Evolutionary conservation across 2,113 vertebrate genomes (phyloP).

Genomic region (Pagrus major): DNA sequence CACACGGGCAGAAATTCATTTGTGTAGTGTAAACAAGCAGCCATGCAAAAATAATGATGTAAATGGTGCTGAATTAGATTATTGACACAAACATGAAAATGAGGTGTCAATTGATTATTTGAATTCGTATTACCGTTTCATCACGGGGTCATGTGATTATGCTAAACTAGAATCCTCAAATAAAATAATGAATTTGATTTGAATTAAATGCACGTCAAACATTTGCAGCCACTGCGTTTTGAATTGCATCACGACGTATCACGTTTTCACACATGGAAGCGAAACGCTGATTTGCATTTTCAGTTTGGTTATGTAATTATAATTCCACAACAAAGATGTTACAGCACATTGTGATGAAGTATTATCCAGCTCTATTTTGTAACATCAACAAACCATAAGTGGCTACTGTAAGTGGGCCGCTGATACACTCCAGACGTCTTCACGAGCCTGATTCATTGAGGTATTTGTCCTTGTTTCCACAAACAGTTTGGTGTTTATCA

Average conservation of each 20-base stretch:
- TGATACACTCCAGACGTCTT: constrained; percentile 39
- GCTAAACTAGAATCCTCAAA: constrained; percentile 11
- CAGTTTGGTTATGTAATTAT: not conserved
- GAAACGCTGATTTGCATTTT: constrained; percentile 17
- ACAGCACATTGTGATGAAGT: constrained; percentile 47
- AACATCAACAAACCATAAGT: constrained; percentile 50
- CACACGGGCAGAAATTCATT: constrained; percentile 21
- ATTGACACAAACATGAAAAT: constrained; percentile 43
- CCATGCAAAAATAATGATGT: constrained; percentile 20
- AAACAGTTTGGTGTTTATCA: constrained; percentile 63
- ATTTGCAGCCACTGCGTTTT: not conserved
- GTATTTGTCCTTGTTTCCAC: constrained; percentile 68
- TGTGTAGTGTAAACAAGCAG: constrained; percentile 20
- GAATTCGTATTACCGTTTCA: constrained; percentile 13
- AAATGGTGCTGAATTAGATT: constrained; percentile 33
- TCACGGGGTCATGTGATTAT: constrained; percentile 8
- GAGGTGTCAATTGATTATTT: constrained; percentile 34
- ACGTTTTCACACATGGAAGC: constrained; percentile 10
- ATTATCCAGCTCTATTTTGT: constrained; percentile 27
- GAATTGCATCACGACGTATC: not conserved
- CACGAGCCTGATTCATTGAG: constrained; percentile 55
- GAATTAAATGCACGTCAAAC: too few relatives aligned
- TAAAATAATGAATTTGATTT: not conserved
- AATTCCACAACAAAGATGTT: not conserved
- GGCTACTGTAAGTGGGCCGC: constrained; percentile 45